These are phyloP conservation scores for Myotis lucifugus DNA, from an alignment of 2,113 vertebrate genomes.

Conservation along the genomic window DNA sequence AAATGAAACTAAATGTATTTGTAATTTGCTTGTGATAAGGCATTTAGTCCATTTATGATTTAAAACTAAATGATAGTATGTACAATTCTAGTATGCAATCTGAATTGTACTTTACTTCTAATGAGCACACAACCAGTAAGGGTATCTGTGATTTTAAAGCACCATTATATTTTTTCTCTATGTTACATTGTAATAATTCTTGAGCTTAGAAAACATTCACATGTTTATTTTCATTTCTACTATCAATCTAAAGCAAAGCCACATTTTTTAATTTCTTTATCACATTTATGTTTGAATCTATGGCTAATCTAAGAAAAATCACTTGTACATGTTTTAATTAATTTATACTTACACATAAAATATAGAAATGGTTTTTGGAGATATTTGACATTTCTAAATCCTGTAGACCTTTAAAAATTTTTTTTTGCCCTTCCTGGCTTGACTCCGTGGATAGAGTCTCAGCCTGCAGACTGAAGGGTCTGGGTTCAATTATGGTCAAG, in stretches of 20 bases:
- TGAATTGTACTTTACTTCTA: not conserved
- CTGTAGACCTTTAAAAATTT: not conserved
- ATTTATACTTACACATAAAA: not conserved
- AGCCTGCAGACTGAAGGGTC: no score
- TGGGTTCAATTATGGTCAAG: no score
- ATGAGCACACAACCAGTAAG: slow-evolving; percentile 31
- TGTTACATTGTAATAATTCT: not conserved
- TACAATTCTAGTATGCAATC: not conserved
- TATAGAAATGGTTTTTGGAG: not conserved
- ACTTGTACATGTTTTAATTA: not conserved
- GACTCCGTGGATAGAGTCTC: no score
- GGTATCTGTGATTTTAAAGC: not conserved
- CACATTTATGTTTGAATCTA: not conserved
- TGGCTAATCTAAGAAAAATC: not conserved
- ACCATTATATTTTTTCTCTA: not conserved
- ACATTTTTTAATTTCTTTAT: not conserved
- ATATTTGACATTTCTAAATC: not conserved
- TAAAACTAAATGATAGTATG: not conserved
- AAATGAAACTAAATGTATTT: slow-evolving; percentile 61
- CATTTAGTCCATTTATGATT: not conserved
- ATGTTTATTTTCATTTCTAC: slow-evolving; percentile 10
- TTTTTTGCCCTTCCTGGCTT: no score
- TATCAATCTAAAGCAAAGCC: not conserved
- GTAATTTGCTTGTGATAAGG: slow-evolving; percentile 25
- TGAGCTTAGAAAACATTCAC: not conserved